phyloP scores from a whole-genome alignment of 53 echinoderm and acorn worm species.

The Patiria pectinifera region DNA sequence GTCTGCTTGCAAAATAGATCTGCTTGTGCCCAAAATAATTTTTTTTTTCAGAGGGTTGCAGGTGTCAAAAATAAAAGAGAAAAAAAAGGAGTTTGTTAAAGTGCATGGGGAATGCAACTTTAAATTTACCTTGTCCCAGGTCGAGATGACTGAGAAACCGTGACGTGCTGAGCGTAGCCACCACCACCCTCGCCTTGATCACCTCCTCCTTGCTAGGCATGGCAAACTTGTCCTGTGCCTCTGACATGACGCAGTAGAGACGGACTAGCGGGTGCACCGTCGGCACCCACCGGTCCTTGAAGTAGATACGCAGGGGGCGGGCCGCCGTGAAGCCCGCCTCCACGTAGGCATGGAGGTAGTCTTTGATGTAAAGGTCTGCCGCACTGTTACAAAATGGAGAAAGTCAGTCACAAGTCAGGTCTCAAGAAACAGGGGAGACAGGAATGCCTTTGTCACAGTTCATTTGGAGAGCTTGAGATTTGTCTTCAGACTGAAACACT shows the following conservation, averaged over 20 bases:
- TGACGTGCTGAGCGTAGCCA: conserved; percentile 97
- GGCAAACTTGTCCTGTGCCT: conserved; percentile 81
- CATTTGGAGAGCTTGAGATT: too few relatives aligned
- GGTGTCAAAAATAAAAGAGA: too few relatives aligned
- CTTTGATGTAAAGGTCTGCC: conserved; percentile 93
- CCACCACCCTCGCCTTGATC: conserved; percentile 87
- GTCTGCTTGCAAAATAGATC: too few relatives aligned
- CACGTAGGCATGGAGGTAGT: conserved; percentile 90
- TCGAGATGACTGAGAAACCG: conserved; percentile 91
- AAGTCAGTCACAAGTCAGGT: background rate
- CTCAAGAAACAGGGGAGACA: too few relatives aligned
- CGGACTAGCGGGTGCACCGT: conserved; percentile 92
- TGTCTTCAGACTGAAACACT: too few relatives aligned
- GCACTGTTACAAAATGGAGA: conserved; percentile 69
- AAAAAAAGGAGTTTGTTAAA: too few relatives aligned
- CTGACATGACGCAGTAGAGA: conserved; percentile 92
- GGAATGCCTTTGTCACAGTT: too few relatives aligned
- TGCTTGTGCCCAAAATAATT: too few relatives aligned
- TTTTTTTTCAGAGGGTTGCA: too few relatives aligned
- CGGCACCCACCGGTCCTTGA: conserved; percentile 97
- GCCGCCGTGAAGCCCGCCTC: conserved; percentile 83
- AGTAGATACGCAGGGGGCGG: conserved; percentile 93
- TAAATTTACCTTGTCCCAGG: conserved; percentile 76
- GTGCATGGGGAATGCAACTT: background rate
- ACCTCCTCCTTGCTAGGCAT: conserved; percentile 94